These are phyloP conservation scores for Melanotaenia boesemani DNA, from an alignment of 2,797 vertebrate species.

Conservation along the genomic window DNA sequence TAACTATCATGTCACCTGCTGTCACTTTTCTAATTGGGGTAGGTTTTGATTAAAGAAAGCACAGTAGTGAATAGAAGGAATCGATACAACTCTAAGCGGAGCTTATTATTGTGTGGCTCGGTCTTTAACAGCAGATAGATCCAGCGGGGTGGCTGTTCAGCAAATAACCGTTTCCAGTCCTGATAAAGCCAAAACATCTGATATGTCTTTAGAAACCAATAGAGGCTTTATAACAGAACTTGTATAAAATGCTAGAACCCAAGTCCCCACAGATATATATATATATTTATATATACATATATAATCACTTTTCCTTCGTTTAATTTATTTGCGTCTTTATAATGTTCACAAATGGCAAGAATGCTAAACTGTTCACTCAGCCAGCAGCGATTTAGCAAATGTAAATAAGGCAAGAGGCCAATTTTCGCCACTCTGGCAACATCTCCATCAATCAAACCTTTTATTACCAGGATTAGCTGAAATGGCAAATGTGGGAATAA, in stretches of 20 bases:
- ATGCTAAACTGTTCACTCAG: slow-evolving; percentile 61
- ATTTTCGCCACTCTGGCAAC: slow-evolving; percentile 41
- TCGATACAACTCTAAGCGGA: slow-evolving; percentile 45
- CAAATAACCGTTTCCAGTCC: slow-evolving; percentile 75
- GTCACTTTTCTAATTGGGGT: slow-evolving; percentile 31
- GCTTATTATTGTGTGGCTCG: slow-evolving; percentile 59
- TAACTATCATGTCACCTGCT: slow-evolving; percentile 39
- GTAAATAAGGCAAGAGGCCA: slow-evolving; percentile 49
- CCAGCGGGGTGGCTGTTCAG: slow-evolving; percentile 56
- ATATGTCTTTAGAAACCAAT: slow-evolving; percentile 71
- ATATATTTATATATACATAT: slow-evolving; percentile 1
- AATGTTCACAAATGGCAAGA: slow-evolving; percentile 65
- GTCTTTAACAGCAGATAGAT: slow-evolving; percentile 64
- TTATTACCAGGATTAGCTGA: slow-evolving; percentile 65
- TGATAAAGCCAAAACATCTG: slow-evolving; percentile 76
- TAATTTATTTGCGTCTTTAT: slow-evolving; percentile 71
- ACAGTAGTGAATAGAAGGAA: slow-evolving; percentile 44
- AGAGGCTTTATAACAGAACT: slow-evolving; percentile 57
- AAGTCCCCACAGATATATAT: slow-evolving; percentile 64
- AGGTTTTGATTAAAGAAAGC: slow-evolving; percentile 45
- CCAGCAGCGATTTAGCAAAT: slow-evolving; percentile 60
- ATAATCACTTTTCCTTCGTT: slow-evolving; percentile 65
- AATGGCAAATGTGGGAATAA: slow-evolving; percentile 50
- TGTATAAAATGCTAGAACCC: slow-evolving; percentile 46
- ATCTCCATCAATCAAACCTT: slow-evolving; percentile 58